Base-by-base conservation (phyloP, 2,113 vertebrate genomes). In the Formicarius rufipectus region DNA sequence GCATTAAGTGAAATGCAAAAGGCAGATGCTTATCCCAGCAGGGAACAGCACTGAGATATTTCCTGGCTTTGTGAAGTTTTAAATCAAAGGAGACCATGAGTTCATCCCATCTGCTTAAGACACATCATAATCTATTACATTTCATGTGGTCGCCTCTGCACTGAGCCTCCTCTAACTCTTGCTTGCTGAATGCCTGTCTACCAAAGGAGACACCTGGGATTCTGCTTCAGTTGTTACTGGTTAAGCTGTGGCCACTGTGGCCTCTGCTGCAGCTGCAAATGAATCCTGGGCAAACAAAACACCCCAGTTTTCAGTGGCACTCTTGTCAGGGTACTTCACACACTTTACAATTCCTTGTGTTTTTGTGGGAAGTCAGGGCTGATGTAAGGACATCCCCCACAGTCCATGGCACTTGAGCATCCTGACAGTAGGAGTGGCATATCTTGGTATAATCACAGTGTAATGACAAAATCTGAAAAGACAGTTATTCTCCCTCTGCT, bases 361-460 rank as follows among this genome's bases (percentile, higher is more conserved):
- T 71, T 23, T 19, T 21, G 5, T 11, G 42, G 45, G 31, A 50
- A 19, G 58, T 15, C 31, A 66, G 72, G 53, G 40, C 33, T 72
- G 53, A 14, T 1, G 7, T 22, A 35, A 52, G 80, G 62, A 68
- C 1, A 1, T 12, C 30, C 37, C 76, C 66, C 63, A 49, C 45
- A 58, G 33, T 7, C 52, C n/a, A 4, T 6, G 44, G 37, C 24
- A 64, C 44, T 15, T 47, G 40, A 80, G 30, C 30, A 49, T 27
- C 47, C 45, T 62, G 75, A 53, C 19, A 68, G 62, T 3, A 47
- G 30, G 12, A 76, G 39, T 37, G 20, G 47, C 47, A 40, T n/a
- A 40, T 45, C 33, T n/a, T 0, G 0, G 13, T 25, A 10, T 9
- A 47, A 40, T 45, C 33, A 37, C 0, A 0, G 13, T 23, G 11